Evolutionary conservation across 2,797 vertebrate genomes (phyloP).

Genomic region (Aselliscus stoliczkanus): DNA sequence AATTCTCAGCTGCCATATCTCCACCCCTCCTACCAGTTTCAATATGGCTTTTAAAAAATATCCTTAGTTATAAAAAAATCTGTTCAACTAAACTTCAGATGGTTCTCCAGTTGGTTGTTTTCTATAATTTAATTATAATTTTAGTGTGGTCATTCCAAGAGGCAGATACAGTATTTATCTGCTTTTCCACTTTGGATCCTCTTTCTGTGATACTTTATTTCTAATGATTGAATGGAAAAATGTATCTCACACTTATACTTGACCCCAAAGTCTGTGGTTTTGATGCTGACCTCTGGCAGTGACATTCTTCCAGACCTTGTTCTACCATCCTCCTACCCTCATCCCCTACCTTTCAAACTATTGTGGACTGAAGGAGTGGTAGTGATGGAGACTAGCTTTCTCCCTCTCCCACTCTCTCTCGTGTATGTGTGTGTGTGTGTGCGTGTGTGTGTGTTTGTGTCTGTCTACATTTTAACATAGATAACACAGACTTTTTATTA

Average conservation of each 20-base stretch:
- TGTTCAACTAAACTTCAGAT: no score
- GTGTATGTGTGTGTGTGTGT: not conserved
- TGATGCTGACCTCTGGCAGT: not conserved
- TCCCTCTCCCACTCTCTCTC: no score
- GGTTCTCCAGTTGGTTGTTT: no score
- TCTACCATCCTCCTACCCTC: not conserved
- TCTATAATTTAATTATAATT: no score
- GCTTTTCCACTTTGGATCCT: no score
- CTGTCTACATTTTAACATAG: not conserved
- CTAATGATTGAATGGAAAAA: not conserved
- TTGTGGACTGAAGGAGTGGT: not conserved
- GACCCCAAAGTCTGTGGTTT: not conserved
- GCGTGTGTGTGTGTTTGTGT: no score
- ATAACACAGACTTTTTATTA: not conserved
- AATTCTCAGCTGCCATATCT: no score
- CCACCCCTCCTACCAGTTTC: no score
- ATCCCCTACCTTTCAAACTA: not conserved
- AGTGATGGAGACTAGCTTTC: not conserved
- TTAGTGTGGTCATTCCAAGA: no score
- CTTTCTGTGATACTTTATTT: not conserved
- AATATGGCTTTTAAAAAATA: no score
- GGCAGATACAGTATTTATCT: not conserved
- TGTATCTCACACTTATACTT: not conserved
- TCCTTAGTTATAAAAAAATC: no score
- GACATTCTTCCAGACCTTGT: not conserved